Conservation (phyloP, 2,797 vertebrate genomes). For the Scolopax rusticola region DNA sequence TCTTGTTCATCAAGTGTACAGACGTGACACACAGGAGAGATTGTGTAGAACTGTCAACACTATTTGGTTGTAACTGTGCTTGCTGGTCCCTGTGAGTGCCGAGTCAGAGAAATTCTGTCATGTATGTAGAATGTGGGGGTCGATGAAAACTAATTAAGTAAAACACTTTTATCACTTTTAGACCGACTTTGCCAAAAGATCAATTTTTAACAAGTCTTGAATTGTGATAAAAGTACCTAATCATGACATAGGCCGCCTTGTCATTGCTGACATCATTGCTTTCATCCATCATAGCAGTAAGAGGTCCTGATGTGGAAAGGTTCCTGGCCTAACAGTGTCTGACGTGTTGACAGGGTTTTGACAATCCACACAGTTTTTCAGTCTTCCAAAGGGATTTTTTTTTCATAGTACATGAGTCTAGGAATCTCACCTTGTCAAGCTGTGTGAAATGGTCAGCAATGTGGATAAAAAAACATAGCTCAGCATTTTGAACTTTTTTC, state of each 20-base stretch:
- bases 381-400: neutral
- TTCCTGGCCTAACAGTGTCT: neutral
- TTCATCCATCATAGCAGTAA: neutral
- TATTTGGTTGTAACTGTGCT: neutral
- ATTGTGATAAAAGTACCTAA: slow-evolving; percentile 31
- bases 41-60: neutral
- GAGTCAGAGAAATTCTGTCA: neutral
- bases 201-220: neutral
- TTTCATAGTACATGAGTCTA: neutral
- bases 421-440: neutral
- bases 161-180: slow-evolving; percentile 18
- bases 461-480: neutral
- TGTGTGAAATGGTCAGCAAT: neutral
- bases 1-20: neutral
- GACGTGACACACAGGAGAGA: neutral
- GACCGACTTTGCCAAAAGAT: neutral
- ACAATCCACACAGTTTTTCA: neutral
- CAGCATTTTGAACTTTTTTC: neutral
- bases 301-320: neutral
- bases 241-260: neutral
- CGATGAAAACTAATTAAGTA: slow-evolving; percentile 16
- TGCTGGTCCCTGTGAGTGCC: neutral
- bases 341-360: neutral
- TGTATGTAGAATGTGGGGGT: neutral
- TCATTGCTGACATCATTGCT: slow-evolving; percentile 9